Base-by-base conservation (phyloP, 2,888 invertebrate genomes). In the Ashinkailepas kermadecensis region DNA sequence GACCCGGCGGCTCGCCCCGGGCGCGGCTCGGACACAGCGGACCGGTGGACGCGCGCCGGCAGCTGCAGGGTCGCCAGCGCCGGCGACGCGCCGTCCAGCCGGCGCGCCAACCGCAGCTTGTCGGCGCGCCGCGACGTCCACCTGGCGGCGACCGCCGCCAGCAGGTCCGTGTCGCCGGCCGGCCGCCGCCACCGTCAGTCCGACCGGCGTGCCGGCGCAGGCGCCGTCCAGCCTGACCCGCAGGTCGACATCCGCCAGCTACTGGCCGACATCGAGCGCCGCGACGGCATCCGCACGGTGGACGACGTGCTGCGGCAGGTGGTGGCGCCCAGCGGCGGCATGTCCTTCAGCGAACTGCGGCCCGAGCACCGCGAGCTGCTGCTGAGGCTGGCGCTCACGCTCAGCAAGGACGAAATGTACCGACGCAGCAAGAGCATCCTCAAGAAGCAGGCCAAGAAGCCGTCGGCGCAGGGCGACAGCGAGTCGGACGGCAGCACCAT, bases 321-420 rank as follows among this genome's bases (percentile, higher is more conserved):
- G 86, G 94, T 96, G 85, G 94, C 95, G 88, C 92, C 95, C 65
- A 94, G 95, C 87, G 95, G 95, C 83, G 95, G 95, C 83, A 95
- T 95, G 95, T 95, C 95, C 82, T 95, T 95, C 88, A 95, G 95
- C 88, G 95, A 95, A 86, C 89, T 96, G 83, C 95, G 95, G 87
- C 95, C 95, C 78, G 93, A 95, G 84, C 95, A 96, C 87, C 95
- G 95, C 87, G 95, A 95, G 88, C 94, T 96, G 86, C 89, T 96
- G 80, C 88, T 95, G 65, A 95, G 95, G 88, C 88, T 96, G 84
- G 94, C 95, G 7, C 92, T 95, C 0, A 95, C 95, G 0, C 88
- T 96, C 83, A 95, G 95, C 21, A 95, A 95, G 88, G 95, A 96
- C 86, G 95, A 96, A 88, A 90, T 96, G 83, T 96, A 95, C 86